These are phyloP conservation scores for Melanostoma mellinum DNA, from an alignment of 2,888 invertebrate genomes.

Conservation along the genomic window DNA sequence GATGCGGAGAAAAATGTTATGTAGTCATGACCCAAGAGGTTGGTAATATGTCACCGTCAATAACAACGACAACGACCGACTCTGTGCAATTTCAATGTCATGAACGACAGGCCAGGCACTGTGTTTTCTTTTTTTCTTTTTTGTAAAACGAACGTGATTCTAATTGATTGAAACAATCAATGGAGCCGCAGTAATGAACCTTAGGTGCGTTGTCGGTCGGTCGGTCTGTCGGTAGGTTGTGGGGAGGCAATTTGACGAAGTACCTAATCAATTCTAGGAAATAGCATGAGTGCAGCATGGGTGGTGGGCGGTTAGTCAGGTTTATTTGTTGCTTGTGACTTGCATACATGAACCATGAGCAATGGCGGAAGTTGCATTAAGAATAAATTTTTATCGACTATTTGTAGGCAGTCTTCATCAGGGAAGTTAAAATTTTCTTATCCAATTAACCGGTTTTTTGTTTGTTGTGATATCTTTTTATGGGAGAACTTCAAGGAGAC, in stretches of 20 bases:
- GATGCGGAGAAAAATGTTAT: conserved; percentile 6
- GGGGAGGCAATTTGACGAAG: conserved; percentile 29
- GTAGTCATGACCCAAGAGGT: conserved; percentile 42
- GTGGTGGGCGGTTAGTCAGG: conserved; percentile 42
- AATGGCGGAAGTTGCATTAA: conserved; percentile 59
- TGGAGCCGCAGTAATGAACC: conserved; percentile 33
- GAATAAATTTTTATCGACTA: conserved; percentile 2
- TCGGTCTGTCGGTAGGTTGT: neutral
- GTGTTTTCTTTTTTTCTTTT: conserved; percentile 1
- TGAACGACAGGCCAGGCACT: conserved; percentile 32
- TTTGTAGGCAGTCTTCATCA: conserved; percentile 5
- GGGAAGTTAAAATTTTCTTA: conserved; percentile 49
- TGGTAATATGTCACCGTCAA: conserved; percentile 48
- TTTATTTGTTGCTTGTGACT: conserved; percentile 29
- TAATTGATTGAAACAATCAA: conserved; percentile 64
- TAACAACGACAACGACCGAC: conserved; percentile 36
- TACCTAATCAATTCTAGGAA: conserved; percentile 66
- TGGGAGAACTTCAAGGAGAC: neutral
- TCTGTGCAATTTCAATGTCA: conserved; percentile 62
- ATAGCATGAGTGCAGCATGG: conserved; percentile 23
- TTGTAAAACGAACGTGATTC: conserved; percentile 64
- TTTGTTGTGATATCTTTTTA: neutral
- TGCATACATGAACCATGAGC: conserved; percentile 35
- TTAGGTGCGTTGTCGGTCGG: too few species aligned
- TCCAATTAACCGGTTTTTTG: conserved; percentile 32